Percentiles rank a stretch among this genome's conserved stretches.
These are phyloP conservation scores for Idris sp. DNA, from an alignment of 1,140 invertebrate species.

Conservation along the genomic window DNA sequence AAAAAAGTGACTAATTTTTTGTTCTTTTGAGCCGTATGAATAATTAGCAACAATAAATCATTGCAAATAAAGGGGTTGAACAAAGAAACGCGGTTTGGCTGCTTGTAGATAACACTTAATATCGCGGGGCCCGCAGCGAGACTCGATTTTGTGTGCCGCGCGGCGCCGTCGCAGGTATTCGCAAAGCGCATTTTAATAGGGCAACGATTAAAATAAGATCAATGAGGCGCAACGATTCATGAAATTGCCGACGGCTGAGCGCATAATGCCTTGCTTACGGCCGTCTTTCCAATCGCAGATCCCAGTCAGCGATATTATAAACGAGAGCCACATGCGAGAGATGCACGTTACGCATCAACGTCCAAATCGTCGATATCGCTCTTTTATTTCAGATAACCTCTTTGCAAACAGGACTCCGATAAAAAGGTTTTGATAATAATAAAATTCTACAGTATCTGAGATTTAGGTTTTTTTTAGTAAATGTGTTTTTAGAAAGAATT, in stretches of 20 bases:
- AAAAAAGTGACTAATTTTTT: neutral
- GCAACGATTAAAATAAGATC: conserved; percentile 61
- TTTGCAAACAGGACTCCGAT: no score
- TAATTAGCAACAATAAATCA: conserved; percentile 50
- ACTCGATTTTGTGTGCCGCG: conserved; percentile 49
- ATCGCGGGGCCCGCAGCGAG: conserved; percentile 48
- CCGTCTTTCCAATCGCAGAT: conserved; percentile 25
- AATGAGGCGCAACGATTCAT: conserved; percentile 52
- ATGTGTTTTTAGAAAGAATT: no score
- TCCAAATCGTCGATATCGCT: no score
- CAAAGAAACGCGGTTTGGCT: conserved; percentile 25
- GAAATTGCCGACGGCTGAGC: conserved; percentile 44
- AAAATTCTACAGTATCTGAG: no score
- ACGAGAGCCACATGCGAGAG: no score
- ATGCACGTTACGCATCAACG: no score
- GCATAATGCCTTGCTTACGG: conserved; percentile 45
- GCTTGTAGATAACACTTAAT: conserved; percentile 56
- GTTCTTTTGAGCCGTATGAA: no score
- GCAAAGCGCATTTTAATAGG: conserved; percentile 63
- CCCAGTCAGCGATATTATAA: no score
- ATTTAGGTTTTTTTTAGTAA: no score
- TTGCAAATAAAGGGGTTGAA: conserved; percentile 38
- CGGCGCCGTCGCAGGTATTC: conserved; percentile 54
- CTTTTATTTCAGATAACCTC: no score
- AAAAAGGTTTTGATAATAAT: no score